A percentile compares a stretch with the other conserved stretches of the same genome.
phyloP scores from a whole-genome alignment of 2,113 vertebrate genomes.

The Corynorhinus townsendii region DNA sequence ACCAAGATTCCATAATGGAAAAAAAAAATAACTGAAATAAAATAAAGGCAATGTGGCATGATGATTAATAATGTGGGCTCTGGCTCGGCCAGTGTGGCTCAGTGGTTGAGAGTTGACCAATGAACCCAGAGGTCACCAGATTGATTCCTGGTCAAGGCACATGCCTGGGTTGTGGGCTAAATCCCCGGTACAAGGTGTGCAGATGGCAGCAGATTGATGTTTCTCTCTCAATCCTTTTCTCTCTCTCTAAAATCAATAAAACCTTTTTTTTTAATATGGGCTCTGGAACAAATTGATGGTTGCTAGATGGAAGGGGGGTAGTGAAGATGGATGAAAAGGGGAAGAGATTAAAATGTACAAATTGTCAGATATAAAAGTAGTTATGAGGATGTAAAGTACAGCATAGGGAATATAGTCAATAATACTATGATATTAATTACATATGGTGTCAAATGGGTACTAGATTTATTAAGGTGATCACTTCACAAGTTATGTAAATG shows the following conservation, averaged over 20 bases:
- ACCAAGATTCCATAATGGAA: neutral
- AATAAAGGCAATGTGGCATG: neutral
- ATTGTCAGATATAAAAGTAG: neutral
- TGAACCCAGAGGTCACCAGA: too few relatives aligned
- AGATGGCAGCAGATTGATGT: too few relatives aligned
- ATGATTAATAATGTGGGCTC: neutral
- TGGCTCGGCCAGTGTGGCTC: too few relatives aligned
- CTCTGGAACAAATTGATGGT: neutral
- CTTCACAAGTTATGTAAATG: neutral
- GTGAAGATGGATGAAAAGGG: neutral
- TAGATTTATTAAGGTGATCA: neutral
- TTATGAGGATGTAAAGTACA: neutral
- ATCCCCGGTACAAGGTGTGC: too few relatives aligned
- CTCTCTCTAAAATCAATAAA: too few relatives aligned
- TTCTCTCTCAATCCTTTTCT: too few relatives aligned
- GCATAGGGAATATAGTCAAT: neutral
- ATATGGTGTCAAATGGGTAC: neutral
- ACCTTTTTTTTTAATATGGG: neutral
- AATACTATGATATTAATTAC: neutral
- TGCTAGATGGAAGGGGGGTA: neutral
- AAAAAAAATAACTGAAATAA: neutral
- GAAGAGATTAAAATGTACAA: neutral
- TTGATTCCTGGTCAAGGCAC: too few relatives aligned
- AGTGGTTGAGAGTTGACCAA: too few relatives aligned
- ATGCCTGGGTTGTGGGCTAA: too few relatives aligned